Evolutionary conservation across 2,888 invertebrate species (phyloP), one percentile per base, ranked within the genome.

Genomic region (Deilephila porcellus): DNA sequence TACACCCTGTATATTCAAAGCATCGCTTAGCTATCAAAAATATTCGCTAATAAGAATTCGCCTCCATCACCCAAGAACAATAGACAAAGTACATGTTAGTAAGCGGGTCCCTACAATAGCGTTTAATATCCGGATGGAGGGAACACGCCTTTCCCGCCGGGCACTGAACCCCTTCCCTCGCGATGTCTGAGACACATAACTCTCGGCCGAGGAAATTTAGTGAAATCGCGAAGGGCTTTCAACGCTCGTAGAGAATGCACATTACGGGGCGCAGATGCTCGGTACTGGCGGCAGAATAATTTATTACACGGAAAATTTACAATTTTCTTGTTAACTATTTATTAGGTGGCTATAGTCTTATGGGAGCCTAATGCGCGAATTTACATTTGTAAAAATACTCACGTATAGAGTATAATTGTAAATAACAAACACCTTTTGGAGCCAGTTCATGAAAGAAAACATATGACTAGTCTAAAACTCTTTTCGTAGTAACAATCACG

Each of bases 201-300:
- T 60, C 70, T 70, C 45, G 32, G 60, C 71, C 25, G 60, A 19
- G 60, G 56, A 72, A 74, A 74, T 75, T 76, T 74, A 70, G 71
- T 53, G 64, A 76, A 74, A 76, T 77, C 73, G 76, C 73, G 76
- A 76, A 79, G 76, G 78, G 76, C 70, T 78, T 75, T 76, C 74
- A 70, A 45, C 64, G 74, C 76, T 62, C 70, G 70, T 74, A 76
- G 75, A 76, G 76, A 78, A 77, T 79, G 78, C 79, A 81, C 78
- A 77, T 79, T 78, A 80, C 73, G 75, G 74, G 77, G 67, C 76
- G 73, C 79, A 78, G 78, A 76, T 78, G 80, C 74, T n/a, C 59
- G 17, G 76, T 64, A 72, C 70, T 70, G 76, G 70, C 71, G 29
- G 62, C 77, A 76, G 34, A 75, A 72, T 74, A 53, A 75, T 19